Percentiles rank a stretch among this genome's conserved stretches.
Conservation (phyloP, 2,888 invertebrate species). For the Cephus rjabovi region DNA sequence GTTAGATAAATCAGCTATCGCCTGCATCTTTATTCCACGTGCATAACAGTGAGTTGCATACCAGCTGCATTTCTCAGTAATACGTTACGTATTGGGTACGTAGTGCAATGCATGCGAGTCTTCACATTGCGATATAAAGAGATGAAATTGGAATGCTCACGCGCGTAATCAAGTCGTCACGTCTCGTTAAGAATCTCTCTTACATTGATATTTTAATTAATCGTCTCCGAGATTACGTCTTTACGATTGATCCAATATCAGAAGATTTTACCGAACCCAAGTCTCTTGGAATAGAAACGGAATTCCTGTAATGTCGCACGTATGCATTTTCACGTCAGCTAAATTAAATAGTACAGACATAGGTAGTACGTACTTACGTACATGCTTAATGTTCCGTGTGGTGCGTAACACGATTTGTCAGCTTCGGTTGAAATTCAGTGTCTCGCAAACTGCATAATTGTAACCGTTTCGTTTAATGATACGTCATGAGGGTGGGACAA, state of each 20-base stretch:
- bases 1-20: neutral
- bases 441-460: neutral
- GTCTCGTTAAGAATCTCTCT: neutral
- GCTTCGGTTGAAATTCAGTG: neutral
- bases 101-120: neutral
- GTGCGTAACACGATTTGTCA: neutral
- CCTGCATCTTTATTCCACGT: neutral
- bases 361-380: too few relatives aligned
- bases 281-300: neutral
- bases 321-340: neutral
- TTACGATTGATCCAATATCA: neutral
- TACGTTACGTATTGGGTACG: neutral
- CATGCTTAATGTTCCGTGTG: neutral
- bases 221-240: neutral
- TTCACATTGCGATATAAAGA: neutral
- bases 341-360: neutral
- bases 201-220: neutral
- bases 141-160: neutral
- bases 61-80: neutral
- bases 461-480: neutral
- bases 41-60: neutral
- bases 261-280: neutral
- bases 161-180: too few relatives aligned
- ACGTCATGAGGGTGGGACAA: neutral
- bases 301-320: neutral